phyloP scores from a whole-genome alignment of 2,113 vertebrate genomes.

The Oxygymnocypris stewartii region DNA sequence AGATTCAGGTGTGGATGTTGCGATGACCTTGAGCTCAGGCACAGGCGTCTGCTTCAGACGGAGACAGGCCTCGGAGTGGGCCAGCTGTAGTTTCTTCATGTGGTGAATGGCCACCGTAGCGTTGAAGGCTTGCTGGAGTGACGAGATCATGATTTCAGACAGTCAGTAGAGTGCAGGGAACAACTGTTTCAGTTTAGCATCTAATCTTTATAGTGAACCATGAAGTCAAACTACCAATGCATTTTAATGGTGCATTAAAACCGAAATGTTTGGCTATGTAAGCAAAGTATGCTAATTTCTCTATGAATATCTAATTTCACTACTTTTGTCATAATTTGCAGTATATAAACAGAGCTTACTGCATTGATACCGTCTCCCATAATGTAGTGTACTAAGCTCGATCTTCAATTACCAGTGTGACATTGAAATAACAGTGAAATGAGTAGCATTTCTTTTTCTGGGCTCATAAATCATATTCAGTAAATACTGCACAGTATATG shows the following conservation, averaged over 20 bases:
- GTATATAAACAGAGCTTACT: neutral
- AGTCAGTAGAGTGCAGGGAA: neutral
- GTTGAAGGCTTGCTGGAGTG: constrained; percentile 89
- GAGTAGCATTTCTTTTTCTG: neutral
- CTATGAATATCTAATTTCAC: neutral
- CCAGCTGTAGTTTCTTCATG: constrained; percentile 93
- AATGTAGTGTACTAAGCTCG: neutral
- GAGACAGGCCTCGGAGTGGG: constrained; percentile 59
- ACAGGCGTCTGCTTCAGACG: constrained; percentile 47
- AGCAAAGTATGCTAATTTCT: neutral
- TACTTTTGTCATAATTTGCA: neutral
- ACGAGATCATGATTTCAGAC: constrained; percentile 6
- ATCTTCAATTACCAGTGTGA: neutral
- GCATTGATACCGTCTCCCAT: neutral
- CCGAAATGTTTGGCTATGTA: no score
- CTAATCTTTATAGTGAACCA: neutral
- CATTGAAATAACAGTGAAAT: neutral
- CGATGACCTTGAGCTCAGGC: constrained; percentile 65
- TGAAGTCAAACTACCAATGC: neutral
- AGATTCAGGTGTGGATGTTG: constrained; percentile 61
- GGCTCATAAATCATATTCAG: neutral
- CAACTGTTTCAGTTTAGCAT: neutral
- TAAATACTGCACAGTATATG: neutral
- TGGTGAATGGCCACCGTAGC: constrained; percentile 88
- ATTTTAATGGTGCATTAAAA: neutral